phyloP scores from a whole-genome alignment of 2,888 invertebrate species.

The Biston stratarius region DNA sequence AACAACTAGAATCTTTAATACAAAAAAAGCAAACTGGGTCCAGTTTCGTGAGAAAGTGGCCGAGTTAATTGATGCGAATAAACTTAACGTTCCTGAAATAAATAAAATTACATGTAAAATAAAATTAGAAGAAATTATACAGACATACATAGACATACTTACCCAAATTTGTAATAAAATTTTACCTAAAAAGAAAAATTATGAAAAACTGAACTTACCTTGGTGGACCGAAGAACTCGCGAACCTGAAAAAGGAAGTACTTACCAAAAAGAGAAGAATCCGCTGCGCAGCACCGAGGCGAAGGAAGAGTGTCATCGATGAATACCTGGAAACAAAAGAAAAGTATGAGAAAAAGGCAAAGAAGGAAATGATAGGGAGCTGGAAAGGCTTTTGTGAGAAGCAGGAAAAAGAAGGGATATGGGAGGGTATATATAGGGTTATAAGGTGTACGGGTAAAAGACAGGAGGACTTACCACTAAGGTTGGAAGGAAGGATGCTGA shows the following conservation, averaged over 20 bases:
- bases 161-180: not conserved
- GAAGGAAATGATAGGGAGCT: conserved; percentile 35
- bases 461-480: conserved; percentile 15
- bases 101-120: not conserved
- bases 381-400: conserved; percentile 39
- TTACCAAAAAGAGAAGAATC: conserved; percentile 36
- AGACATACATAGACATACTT: not conserved
- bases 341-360: conserved; percentile 30
- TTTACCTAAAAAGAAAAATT: not conserved
- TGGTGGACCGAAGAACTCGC: conserved; percentile 34
- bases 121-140: not conserved
- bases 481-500: not conserved
- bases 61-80: conserved; percentile 19
- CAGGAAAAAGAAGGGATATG: conserved; percentile 31
- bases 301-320: conserved; percentile 29
- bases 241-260: conserved; percentile 29
- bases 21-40: not conserved
- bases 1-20: not conserved
- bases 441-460: conserved; percentile 15
- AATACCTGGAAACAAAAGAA: conserved; percentile 38
- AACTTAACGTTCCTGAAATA: not conserved
- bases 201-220: not conserved
- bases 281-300: conserved; percentile 36
- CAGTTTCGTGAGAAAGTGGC: not conserved
- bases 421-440: conserved; percentile 31